Base-by-base conservation (phyloP, 2,113 vertebrate species). In the Lethenteron camtschaticum region DNA sequence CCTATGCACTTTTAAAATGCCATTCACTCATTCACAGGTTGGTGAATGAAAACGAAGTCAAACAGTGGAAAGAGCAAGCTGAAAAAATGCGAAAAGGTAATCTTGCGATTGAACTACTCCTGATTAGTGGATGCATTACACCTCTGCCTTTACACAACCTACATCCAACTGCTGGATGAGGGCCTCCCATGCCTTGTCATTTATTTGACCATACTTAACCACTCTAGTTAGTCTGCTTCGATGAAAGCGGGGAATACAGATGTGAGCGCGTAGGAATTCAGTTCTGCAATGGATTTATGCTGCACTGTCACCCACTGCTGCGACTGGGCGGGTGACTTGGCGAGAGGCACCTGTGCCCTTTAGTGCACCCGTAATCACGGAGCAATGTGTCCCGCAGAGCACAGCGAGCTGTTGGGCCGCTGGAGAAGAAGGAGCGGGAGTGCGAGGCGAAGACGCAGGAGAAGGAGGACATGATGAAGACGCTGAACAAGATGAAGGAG, bases 401-500 rank as follows among this genome's bases (percentile, higher is more conserved):
- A 96, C n/a, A 75, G 74, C 0, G 92, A 97, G 74, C 79, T 97
- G 69, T 76, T 85, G 75, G 86, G 77, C 70, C 84, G 83, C 78
- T 97, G 70, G 92, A 97, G 77, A 85, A 83, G 79, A 97, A 95
- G 74, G 92, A 96, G 73, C 75, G 92, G 1, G 92, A 97, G 76
- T 97, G 91, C 16, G 90, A 97, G 18, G 89, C 85, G 9, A 97
- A 96, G 80, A 94, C 91, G 0, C 78, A 88, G 73, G 91, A 97
- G 76, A 97, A 89, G 72, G 92, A 97, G 4, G 91, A 95, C 71
- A 97, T 96, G 92, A 97, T 97, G 92, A 88, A 88, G 80, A 95
- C 91, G 0, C 76, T 97, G 75, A 97, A 97, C 76, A 97, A 95
- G 80, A 97, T 97, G 92, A 97, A 92, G 80, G 91, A 95, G 80